Evolutionary conservation across 2,797 vertebrate species (phyloP), one percentile per base, ranked within the genome.

Genomic region (Sandelia bainsii): DNA sequence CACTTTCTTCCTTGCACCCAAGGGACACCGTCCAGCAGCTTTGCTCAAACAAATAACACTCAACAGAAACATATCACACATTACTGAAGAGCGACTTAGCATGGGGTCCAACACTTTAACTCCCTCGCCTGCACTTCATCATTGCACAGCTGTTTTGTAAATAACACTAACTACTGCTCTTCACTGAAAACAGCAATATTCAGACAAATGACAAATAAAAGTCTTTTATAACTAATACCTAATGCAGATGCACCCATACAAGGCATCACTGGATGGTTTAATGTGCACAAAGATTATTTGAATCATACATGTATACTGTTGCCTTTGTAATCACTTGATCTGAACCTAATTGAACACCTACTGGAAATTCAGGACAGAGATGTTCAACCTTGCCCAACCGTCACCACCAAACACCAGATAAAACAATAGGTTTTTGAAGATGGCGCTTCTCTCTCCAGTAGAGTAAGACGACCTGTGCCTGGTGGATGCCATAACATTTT

Each of bases 31-130:
- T 74, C 44, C 68, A 62, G 51, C 62, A 74, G 64, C 58, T 84
- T 77, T 50, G 67, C 46, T 61, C 48, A 78, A 69, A 80, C 58
- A 76, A 74, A 68, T 45, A 51, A 63, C 34, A 68, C 68, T 20
- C 5, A 32, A 68, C 17, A 67, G 48, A 58, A 57, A 56, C 8
- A 72, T 5, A 8, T 22, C 63, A 49, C 44, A 61, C 53, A 52
- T 58, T 42, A 40, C 29, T 29, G 14, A 34, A n/a, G 32, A 65
- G 17, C 48, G 32, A 60, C 16, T 34, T 16, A 49, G 17, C 17
- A 14, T 45, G 46, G 23, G 22, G 42, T 34, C 40, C 54, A 65
- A 59, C 45, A 25, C 23, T 59, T 22, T 3, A 6, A 44, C 29
- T 49, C 25, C 25, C 32, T 48, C 44, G 20, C 39, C n/a, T 16